Evolutionary conservation across 2,888 invertebrate species (phyloP).

Genomic region (Bhutanitis thaidina): DNA sequence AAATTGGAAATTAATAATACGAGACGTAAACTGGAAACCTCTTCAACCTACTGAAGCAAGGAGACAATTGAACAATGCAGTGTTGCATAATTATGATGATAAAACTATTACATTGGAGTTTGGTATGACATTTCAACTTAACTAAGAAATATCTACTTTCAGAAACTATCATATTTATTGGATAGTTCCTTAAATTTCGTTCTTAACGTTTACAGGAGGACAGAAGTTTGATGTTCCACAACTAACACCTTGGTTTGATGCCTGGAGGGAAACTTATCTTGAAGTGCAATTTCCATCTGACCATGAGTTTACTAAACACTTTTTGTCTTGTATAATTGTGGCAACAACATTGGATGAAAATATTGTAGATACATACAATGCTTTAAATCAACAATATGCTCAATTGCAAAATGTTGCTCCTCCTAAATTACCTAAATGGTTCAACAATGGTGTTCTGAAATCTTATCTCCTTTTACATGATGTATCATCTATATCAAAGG

Average conservation of each 20-base stretch:
- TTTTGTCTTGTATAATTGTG: constrained; percentile 89
- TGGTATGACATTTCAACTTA: constrained; percentile 51
- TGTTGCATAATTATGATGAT: constrained; percentile 79
- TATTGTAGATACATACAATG: constrained; percentile 90
- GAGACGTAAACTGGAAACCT: constrained; percentile 90
- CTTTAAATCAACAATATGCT: constrained; percentile 88
- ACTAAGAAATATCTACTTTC: not conserved
- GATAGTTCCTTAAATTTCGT: not conserved
- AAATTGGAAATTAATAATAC: constrained; percentile 88
- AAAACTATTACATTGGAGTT: constrained; percentile 77
- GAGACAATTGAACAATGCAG: constrained; percentile 91
- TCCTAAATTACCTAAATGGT: constrained; percentile 91
- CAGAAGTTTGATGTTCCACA: constrained; percentile 85
- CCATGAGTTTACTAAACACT: constrained; percentile 97
- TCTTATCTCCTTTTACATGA: constrained; percentile 96
- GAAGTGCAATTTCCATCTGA: constrained; percentile 93
- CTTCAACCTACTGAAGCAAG: constrained; percentile 90
- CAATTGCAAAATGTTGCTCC: constrained; percentile 87
- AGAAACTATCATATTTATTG: no score
- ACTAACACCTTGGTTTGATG: constrained; percentile 96
- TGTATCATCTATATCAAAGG: constrained; percentile 84
- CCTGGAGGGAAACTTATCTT: constrained; percentile 95
- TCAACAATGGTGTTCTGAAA: constrained; percentile 88
- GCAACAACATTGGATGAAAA: constrained; percentile 85
- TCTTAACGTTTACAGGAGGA: constrained; percentile 53